Evolutionary conservation across 30 jellyfish, hydroid and myxozoan species (phyloP).

Genomic region (Sanderia malayensis): DNA sequence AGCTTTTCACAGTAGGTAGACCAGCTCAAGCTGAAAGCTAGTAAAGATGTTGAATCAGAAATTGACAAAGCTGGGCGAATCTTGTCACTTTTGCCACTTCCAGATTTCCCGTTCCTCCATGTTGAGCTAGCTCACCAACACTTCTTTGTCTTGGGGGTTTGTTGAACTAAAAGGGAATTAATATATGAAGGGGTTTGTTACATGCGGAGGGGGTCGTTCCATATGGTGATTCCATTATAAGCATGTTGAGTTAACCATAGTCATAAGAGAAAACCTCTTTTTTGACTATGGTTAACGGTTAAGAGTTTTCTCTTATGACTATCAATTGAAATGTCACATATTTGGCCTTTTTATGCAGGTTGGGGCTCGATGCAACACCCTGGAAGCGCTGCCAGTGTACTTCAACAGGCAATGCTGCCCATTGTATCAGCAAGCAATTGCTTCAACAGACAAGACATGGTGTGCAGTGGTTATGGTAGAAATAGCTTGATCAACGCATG

Average conservation of each 20-base stretch:
- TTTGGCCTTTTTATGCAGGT: conserved; percentile 16
- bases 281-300: neutral
- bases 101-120: no score
- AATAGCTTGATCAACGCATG: conserved; percentile 64
- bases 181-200: no score
- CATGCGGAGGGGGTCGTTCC: no score
- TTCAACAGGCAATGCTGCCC: conserved; percentile 84
- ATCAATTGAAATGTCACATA: neutral
- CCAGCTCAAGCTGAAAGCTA: no score
- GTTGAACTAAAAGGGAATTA: no score
- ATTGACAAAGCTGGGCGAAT: no score
- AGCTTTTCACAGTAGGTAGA: no score
- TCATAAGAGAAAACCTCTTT: neutral
- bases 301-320: neutral
- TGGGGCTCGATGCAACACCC: conserved; percentile 87
- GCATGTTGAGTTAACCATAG: neutral
- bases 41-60: no score
- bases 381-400: conserved; percentile 56
- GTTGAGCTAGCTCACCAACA: no score
- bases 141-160: no score
- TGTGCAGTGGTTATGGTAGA: conserved; percentile 76
- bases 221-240: neutral
- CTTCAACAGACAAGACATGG: conserved; percentile 56
- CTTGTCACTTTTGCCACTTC: no score
- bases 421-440: conserved; percentile 42